A percentile compares a stretch with the other conserved stretches of the same genome.
phyloP scores from a whole-genome alignment of 2,113 vertebrate species.

The Fukomys damarensis region DNA sequence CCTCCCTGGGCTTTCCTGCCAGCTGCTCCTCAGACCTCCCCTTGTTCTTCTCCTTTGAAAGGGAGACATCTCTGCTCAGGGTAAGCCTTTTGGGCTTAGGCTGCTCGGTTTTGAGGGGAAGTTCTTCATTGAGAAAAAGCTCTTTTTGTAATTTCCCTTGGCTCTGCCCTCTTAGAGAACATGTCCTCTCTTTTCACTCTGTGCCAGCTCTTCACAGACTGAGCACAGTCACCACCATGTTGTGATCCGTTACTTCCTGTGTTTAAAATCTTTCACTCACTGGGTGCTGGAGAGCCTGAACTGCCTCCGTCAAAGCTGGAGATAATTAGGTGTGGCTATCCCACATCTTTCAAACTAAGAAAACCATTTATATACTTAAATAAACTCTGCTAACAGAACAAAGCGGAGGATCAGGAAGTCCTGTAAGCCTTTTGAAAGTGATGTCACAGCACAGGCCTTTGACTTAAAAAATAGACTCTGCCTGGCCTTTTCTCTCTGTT shows the following conservation, averaged over 20 bases:
- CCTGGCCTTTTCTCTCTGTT: background rate
- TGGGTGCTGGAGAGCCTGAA: background rate
- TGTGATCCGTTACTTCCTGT: background rate
- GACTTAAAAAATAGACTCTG: background rate
- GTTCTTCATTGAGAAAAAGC: background rate
- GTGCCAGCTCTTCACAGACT: background rate
- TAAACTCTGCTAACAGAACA: background rate
- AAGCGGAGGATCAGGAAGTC: background rate
- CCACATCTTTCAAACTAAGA: background rate
- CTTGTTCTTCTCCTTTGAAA: background rate
- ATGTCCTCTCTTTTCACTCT: background rate
- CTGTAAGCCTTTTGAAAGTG: background rate
- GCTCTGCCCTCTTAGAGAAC: background rate
- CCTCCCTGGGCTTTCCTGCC: background rate
- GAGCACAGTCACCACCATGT: background rate
- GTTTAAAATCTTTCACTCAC: background rate
- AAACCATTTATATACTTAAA: background rate
- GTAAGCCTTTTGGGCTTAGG: background rate
- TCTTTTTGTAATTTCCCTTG: background rate
- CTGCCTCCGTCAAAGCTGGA: background rate
- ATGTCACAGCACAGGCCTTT: background rate
- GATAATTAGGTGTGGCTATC: background rate
- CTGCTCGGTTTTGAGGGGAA: background rate
- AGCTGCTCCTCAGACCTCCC: background rate
- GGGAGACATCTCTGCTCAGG: background rate